Percentiles rank a stretch among this genome's conserved stretches.
Evolutionary conservation across 2,888 invertebrate genomes (phyloP).

Genomic region (Perithous albicinctus): DNA sequence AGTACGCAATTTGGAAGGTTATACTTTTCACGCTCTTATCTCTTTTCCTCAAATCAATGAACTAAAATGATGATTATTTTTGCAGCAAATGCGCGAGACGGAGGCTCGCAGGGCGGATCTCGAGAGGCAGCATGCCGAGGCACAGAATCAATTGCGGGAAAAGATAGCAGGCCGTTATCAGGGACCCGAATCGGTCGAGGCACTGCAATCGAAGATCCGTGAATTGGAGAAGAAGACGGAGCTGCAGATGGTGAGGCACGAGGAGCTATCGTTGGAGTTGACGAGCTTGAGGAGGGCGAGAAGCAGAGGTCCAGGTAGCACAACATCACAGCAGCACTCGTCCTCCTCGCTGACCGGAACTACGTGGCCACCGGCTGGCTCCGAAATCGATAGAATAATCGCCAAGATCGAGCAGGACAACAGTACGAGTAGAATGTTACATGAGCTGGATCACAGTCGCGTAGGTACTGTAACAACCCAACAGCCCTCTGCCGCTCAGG

Average conservation of each 20-base stretch:
- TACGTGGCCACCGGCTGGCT: conserved; percentile 86
- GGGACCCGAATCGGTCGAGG: conserved; percentile 88
- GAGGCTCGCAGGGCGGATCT: conserved; percentile 91
- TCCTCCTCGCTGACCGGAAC: conserved; percentile 83
- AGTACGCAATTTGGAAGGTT: no score
- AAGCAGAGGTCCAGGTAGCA: conserved; percentile 81
- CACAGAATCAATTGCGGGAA: conserved; percentile 89
- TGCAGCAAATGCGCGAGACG: conserved; percentile 91
- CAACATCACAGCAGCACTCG: conserved; percentile 79
- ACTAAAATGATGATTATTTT: conserved; percentile 16
- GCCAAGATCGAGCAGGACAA: conserved; percentile 95
- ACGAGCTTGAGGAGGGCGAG: conserved; percentile 89
- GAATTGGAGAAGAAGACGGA: conserved; percentile 96
- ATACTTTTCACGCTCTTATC: no score
- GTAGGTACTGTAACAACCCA: conserved; percentile 86
- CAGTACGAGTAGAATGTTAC: conserved; percentile 88
- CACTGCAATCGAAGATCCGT: conserved; percentile 92
- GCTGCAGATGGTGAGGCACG: conserved; percentile 89
- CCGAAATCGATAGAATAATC: conserved; percentile 97
- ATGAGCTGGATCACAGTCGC: conserved; percentile 94
- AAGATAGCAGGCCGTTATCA: conserved; percentile 86
- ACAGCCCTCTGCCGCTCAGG: conserved; percentile 80
- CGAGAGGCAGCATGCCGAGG: conserved; percentile 92
- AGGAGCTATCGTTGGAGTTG: conserved; percentile 95
- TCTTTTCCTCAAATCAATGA: not conserved